Evolutionary conservation across 2,888 invertebrate genomes (phyloP), one percentile per base, ranked within the genome.

Genomic region (Athalia circularis): DNA sequence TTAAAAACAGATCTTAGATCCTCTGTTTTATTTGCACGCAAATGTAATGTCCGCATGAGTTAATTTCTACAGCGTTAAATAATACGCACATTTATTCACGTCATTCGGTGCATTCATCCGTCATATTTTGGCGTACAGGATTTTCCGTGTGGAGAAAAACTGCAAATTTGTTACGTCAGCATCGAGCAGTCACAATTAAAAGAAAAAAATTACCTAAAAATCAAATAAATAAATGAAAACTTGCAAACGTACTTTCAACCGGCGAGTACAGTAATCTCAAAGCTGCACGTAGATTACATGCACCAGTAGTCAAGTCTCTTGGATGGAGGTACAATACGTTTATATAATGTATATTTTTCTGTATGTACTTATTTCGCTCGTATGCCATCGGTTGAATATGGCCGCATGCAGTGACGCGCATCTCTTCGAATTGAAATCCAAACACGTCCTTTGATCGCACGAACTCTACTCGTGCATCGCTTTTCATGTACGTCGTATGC

Each of bases 341-440:
- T 43, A 13, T n/a, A n/a, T 59, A 11, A 4, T 15, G n/a, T 45
- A 72, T 9, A 29, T 45, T 3, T 52, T 7, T 3, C 3, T 52
- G 8, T 47, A 6, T n/a, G n/a, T 72, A 59, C 47, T 13, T 72
- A 72, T 29, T 59, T 65, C 13, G 15, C 11, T 15, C 59, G 45
- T 72, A 72, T 72, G 72, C 72, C 59, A 47, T 15, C 59, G 59
- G 72, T 72, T 57, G 13, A 72, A 72, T 72, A 72, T 72, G 72
- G 72, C 72, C 72, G 72, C 29, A 29, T 29, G 29, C 59, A 59
- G 45, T 57, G 72, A 72, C 72, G 72, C 72, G 72, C 45, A 72
- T 59, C 57, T 72, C 13, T 72, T 72, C 72, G 72, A 59, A 57
- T 72, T 72, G 6, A 59, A 72, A 72, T 72, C 72, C 59, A 59